phyloP scores from a whole-genome alignment of 2,888 invertebrate species.

The Ormyrus thymus region DNA sequence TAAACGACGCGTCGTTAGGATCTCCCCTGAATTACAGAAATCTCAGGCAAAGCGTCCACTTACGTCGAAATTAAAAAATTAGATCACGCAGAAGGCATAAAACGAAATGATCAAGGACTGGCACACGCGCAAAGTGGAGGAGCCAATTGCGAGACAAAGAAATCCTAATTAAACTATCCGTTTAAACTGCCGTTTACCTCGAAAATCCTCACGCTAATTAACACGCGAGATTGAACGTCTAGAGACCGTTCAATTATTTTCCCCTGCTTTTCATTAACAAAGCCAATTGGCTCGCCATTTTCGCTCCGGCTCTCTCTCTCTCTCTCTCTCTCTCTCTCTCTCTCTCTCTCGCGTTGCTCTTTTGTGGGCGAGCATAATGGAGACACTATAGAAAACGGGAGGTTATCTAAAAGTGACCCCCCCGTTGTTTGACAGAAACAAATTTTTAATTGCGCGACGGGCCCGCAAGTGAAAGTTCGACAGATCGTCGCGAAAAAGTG shows the following conservation, averaged over 20 bases:
- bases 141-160: conserved; percentile 4
- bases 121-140: too few relatives aligned
- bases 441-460: not conserved
- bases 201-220: conserved; percentile 17
- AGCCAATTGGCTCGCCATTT: conserved; percentile 29
- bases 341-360: conserved; percentile 11
- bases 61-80: too few relatives aligned
- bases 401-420: conserved; percentile 21
- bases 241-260: not conserved
- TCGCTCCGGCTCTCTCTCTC: not conserved
- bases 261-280: conserved; percentile 11
- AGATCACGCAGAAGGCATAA: too few relatives aligned
- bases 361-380: conserved; percentile 15
- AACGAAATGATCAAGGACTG: too few relatives aligned
- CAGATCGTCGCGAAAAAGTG: conserved; percentile 22
- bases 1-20: too few relatives aligned
- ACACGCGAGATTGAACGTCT: conserved; percentile 7
- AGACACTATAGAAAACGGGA: not conserved
- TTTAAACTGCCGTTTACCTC: conserved; percentile 14
- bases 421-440: not conserved
- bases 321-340: too few relatives aligned
- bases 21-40: too few relatives aligned
- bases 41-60: too few relatives aligned
- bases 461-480: conserved; percentile 28
- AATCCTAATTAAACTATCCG: conserved; percentile 26